Conservation (phyloP, 2,888 invertebrate species). For the Stenchaetothrips biformis region DNA sequence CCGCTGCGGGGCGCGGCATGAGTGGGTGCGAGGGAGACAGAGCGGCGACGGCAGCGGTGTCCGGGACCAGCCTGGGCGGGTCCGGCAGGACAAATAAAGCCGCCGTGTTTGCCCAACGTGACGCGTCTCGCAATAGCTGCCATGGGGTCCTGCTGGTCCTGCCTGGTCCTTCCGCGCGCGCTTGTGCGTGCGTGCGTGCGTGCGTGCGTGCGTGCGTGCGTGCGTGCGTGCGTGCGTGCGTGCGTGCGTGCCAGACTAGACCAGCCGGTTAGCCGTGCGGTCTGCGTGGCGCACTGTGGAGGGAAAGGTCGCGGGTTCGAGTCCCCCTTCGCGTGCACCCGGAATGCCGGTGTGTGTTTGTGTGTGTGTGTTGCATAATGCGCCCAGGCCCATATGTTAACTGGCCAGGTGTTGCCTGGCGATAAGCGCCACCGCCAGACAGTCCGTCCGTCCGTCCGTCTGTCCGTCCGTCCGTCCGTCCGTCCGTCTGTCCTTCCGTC, state of each 20-base stretch:
- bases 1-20: no score
- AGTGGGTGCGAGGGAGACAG: no score
- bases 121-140: neutral
- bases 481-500: no score
- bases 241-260: neutral
- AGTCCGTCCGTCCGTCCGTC: no score
- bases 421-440: no score
- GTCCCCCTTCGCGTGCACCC: neutral
- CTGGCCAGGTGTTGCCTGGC: no score
- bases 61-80: no score
- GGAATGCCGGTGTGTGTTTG: neutral
- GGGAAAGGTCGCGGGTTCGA: neutral
- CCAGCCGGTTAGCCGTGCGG: neutral
- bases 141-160: neutral
- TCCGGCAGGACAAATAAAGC: neutral
- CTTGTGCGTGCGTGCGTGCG: neutral
- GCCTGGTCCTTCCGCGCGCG: no score
- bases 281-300: neutral
- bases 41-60: no score
- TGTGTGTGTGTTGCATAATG: no score
- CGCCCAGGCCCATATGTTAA: no score
- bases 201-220: neutral
- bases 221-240: neutral
- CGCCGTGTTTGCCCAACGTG: neutral
- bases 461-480: no score